Percentiles rank a stretch among this genome's conserved stretches.
Evolutionary conservation across 2,797 vertebrate species (phyloP).

Genomic region (Decapterus maruadsi): DNA sequence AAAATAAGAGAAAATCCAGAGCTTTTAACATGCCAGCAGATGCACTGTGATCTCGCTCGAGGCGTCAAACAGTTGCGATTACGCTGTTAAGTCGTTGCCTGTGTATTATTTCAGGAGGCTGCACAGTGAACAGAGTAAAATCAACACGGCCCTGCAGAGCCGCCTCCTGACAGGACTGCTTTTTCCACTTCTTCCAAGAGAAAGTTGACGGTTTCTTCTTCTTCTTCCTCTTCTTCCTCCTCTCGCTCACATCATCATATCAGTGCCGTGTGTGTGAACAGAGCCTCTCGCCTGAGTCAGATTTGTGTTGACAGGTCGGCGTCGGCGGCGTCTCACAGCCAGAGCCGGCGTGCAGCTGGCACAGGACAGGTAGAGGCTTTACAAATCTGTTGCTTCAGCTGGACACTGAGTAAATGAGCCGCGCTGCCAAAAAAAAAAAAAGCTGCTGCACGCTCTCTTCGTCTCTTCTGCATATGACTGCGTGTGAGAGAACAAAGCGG

Average conservation of each 20-base stretch:
- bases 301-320: conserved; percentile 64
- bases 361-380: conserved; percentile 47
- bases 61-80: conserved; percentile 50
- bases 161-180: conserved; percentile 60
- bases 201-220: conserved; percentile 49
- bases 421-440: not conserved
- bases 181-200: conserved; percentile 59
- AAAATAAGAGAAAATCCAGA: not conserved
- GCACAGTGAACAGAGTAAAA: conserved; percentile 60
- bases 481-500: conserved; percentile 27
- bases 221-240: conserved; percentile 4
- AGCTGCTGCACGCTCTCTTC: not conserved
- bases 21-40: conserved; percentile 40
- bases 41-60: conserved; percentile 35
- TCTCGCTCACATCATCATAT: conserved; percentile 66
- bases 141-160: conserved; percentile 62
- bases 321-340: no score
- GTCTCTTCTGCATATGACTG: conserved; percentile 7
- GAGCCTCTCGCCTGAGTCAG: conserved; percentile 51
- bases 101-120: conserved; percentile 60
- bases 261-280: conserved; percentile 36
- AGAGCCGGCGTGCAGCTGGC: conserved; percentile 38
- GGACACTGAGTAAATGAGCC: conserved; percentile 42
- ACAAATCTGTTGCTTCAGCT: conserved; percentile 41
- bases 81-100: conserved; percentile 53